Evolutionary conservation across 2,113 vertebrate species (phyloP), one percentile per base, ranked within the genome.

Genomic region (Cyphomyrus discorhynchus): DNA sequence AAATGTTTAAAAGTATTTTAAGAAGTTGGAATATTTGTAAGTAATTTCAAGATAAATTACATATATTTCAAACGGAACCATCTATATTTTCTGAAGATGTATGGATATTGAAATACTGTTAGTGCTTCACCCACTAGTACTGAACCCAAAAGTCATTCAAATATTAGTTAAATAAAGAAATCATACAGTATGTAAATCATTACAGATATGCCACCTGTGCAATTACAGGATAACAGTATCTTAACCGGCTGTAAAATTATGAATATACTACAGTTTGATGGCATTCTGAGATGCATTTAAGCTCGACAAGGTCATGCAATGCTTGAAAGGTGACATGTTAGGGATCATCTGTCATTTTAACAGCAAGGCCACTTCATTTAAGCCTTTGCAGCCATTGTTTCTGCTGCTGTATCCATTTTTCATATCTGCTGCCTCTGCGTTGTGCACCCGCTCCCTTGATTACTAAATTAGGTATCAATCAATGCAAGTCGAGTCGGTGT

Each of bases 381-480:
- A 46, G 52, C 35, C 49, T 77, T 62, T 70, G 46, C 84, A 52
- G 53, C 86, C 62, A 80, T 88, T 88, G 24, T 53, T 83, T 70
- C 77, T 83, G 84, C 90, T 74, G 56, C 87, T 52, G 70, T 89
- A 66, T 90, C 53, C 86, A 58, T 90, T 89, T 91, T 90, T 91
- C 88, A 90, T 89, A 70, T 87, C 89, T 88, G 80, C 70, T 80
- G 66, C 17, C 86, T 45, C 86, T 11, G 87, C 27, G 66, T 86
- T 89, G 49, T 91, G 49, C 85, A 31, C 46, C 31, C 62, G 11
- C n/a, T 56, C 62, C 31, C 84, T 53, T 91, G 90, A 87, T 91
- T 66, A 19, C 93, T 88, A 58, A 93, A 93, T 84, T 89, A 92
- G 92, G 91, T 91, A 92, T 93, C 91, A 91, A 90, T 93, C 94